Evolutionary conservation across 2,888 invertebrate species (phyloP), one percentile per base, ranked within the genome.

Genomic region (Epinotia bilunana): DNA sequence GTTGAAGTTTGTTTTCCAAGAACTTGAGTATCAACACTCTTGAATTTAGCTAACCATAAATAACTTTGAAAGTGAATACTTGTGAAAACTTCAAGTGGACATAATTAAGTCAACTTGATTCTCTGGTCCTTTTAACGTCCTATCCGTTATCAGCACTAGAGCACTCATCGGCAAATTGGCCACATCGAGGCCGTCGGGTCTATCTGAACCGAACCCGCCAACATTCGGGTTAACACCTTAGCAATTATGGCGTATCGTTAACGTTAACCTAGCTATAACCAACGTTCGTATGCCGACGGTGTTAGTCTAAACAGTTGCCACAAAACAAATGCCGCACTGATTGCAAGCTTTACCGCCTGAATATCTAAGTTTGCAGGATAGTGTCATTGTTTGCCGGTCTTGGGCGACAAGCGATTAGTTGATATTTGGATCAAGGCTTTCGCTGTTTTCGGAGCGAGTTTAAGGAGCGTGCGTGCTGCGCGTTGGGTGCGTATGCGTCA

Each of bases 371-470:
- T 65, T 18, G 53, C 43, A 43, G 18, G 11, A 46, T 73, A 49
- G 62, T 63, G 55, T 46, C 62, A 73, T 28, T 67, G 75, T 74
- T 74, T 74, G 64, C 69, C 16, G 18, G 63, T 58, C 72, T 18
- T 11, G 68, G 46, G 73, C 57, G 28, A 39, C 64, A 49, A 33
- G 7, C 28, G 70, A 61, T 55, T 67, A 72, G 55, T 58, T 60
- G 33, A 75, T 65, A 74, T 71, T 67, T 67, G 39, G 75, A 67
- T 72, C 72, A 75, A 75, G 75, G 75, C 16, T 72, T 23, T 23
- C 6, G 23, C 61, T 53, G 74, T 75, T 75, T 71, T 71, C 60
- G 70, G 72, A 75, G 53, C 60, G n/a, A 49, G 28, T 57, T 16
- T 63, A 69, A 64, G 74, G 74, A 71, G 72, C 72, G 67, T 74